Conservation (phyloP, 2,113 vertebrate genomes). For the Piprites chloris region DNA sequence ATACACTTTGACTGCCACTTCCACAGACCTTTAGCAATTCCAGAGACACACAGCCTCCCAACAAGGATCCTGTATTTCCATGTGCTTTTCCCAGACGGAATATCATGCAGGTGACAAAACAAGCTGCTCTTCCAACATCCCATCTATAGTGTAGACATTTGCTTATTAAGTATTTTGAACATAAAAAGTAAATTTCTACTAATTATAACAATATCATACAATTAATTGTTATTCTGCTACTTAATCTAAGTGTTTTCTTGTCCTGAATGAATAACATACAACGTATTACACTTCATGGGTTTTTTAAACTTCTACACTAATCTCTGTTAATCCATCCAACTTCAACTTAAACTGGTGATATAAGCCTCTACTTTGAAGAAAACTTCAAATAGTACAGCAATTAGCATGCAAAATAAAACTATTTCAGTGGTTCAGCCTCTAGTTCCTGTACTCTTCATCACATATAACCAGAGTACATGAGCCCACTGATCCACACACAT, state of each 20-base stretch:
- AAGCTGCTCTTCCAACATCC: not conserved
- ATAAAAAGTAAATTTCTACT: not conserved
- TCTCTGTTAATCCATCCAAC: constrained; percentile 18
- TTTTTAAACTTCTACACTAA: not conserved
- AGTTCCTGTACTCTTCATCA: not conserved
- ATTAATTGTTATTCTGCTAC: not conserved
- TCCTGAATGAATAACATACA: not conserved
- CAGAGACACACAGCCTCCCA: not conserved
- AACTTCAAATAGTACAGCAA: constrained; percentile 1
- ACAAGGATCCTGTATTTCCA: not conserved
- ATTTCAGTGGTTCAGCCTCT: not conserved
- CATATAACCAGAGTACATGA: not conserved
- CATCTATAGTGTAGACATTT: not conserved
- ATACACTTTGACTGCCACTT: not conserved
- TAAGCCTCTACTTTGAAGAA: not conserved
- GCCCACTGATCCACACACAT: not conserved
- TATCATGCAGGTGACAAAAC: not conserved
- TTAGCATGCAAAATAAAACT: not conserved
- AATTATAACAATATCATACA: not conserved
- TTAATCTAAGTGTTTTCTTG: not conserved
- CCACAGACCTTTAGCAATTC: not conserved
- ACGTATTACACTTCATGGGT: not conserved
- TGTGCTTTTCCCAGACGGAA: not conserved
- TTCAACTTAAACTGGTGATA: not conserved
- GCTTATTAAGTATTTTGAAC: not conserved